phyloP scores from a whole-genome alignment of 2,888 invertebrate genomes.

The Kuschelorhynchus macadamiae region DNA sequence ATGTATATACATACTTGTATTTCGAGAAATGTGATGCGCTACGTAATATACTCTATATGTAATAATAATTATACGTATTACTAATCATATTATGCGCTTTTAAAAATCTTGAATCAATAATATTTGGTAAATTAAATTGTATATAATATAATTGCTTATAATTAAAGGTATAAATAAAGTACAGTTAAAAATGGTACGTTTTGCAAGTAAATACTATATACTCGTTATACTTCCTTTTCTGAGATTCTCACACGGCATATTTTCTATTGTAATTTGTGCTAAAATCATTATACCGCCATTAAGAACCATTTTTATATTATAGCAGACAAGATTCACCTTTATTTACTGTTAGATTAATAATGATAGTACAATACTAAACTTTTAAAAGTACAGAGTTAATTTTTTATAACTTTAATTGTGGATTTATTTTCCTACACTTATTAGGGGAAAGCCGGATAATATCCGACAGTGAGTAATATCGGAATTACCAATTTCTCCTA shows the following conservation, averaged over 20 bases:
- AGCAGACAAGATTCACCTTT: slow-evolving; percentile 14
- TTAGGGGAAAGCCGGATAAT: no score
- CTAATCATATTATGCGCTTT: no score
- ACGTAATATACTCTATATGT: no score
- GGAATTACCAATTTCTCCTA: no score
- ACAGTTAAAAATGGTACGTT: slow-evolving; percentile 16
- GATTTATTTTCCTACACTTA: no score
- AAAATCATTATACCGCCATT: slow-evolving; percentile 35
- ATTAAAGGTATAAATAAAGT: not conserved
- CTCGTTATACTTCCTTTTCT: slow-evolving; percentile 13
- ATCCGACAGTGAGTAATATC: no score
- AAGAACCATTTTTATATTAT: slow-evolving; percentile 31
- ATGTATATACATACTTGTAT: no score
- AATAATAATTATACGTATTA: no score
- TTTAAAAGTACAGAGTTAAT: not conserved
- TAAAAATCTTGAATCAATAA: no score
- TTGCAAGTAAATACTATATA: slow-evolving; percentile 20
- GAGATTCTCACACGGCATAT: slow-evolving; percentile 30
- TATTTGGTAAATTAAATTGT: no score
- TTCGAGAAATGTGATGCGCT: no score
- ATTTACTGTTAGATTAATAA: slow-evolving; percentile 24
- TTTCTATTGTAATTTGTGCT: slow-evolving; percentile 37
- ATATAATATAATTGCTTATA: no score
- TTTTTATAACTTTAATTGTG: not conserved
- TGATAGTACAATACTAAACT: slow-evolving; percentile 1